These are phyloP conservation scores for Zonotrichia albicollis DNA, from an alignment of 2,797 vertebrate genomes.

Conservation along the genomic window DNA sequence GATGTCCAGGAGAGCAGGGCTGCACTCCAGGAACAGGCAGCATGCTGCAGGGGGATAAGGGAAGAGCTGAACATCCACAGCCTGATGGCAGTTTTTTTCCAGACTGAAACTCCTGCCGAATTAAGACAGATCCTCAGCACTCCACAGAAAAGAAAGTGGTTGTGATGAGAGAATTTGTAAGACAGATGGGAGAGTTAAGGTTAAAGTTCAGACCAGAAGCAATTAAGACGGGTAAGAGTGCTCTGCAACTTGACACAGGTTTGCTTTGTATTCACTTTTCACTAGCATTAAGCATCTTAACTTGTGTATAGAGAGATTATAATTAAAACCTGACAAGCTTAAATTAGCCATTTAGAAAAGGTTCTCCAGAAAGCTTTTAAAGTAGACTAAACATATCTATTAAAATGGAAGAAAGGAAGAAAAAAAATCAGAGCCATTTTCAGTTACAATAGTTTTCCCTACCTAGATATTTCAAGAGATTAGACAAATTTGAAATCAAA, in stretches of 20 bases:
- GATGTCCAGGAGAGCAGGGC: neutral
- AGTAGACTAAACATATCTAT: conserved; percentile 66
- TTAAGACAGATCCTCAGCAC: conserved; percentile 21
- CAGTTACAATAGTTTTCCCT: conserved; percentile 43
- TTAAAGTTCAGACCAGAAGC: conserved; percentile 71
- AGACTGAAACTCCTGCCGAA: neutral
- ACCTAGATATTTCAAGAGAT: conserved; percentile 60
- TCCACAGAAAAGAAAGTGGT: neutral
- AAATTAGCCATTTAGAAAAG: conserved; percentile 71
- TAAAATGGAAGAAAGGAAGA: conserved; percentile 50
- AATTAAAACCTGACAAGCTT: conserved; percentile 75
- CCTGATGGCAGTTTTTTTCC: neutral
- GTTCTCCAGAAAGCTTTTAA: conserved; percentile 71
- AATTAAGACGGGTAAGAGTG: conserved; percentile 68
- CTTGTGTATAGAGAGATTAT: conserved; percentile 68
- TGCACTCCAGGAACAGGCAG: accelerated
- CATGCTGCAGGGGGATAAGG: neutral
- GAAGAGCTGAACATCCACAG: neutral
- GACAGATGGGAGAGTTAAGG: conserved; percentile 65
- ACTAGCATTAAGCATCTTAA: conserved; percentile 72
- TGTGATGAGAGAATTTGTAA: conserved; percentile 53
- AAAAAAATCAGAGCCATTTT: conserved; percentile 34
- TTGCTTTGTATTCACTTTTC: conserved; percentile 72
- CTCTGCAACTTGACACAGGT: conserved; percentile 71
- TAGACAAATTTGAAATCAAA: conserved; percentile 63